These are phyloP conservation scores for Telmatochromis sp. DNA, from an alignment of 2,113 vertebrate species.

Conservation along the genomic window DNA sequence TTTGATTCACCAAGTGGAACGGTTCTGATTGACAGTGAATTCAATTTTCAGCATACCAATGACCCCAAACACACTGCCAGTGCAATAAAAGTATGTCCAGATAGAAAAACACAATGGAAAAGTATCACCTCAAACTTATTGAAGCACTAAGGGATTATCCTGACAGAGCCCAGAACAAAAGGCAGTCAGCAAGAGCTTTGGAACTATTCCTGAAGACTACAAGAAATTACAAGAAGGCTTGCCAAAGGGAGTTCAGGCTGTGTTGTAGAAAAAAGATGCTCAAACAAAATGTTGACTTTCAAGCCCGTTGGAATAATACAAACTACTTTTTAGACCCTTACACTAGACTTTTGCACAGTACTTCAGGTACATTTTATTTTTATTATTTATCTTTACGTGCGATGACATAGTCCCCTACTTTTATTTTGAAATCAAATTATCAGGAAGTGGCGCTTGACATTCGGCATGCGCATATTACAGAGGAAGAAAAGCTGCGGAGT, in stretches of 20 bases:
- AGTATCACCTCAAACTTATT: too few species aligned
- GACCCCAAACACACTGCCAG: not conserved
- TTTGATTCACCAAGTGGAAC: not conserved
- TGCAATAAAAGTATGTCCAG: not conserved
- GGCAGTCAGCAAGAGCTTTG: not conserved
- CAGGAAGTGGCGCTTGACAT: slow-evolving; percentile 21
- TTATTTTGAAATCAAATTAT: slow-evolving; percentile 32
- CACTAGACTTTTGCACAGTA: not conserved
- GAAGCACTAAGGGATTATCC: not conserved
- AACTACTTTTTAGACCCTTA: fast-evolving
- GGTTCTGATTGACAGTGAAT: not conserved
- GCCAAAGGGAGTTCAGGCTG: not conserved
- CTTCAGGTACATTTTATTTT: not conserved
- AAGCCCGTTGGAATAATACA: fast-evolving
- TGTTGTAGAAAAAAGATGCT: not conserved
- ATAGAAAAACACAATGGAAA: not conserved
- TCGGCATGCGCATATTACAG: slow-evolving; percentile 30
- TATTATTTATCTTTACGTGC: not conserved
- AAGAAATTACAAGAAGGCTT: not conserved
- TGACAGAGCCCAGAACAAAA: not conserved
- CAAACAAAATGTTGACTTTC: not conserved
- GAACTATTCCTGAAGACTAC: not conserved
- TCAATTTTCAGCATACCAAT: not conserved
- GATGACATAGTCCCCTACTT: not conserved
- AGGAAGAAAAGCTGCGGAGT: slow-evolving; percentile 2